Evolutionary conservation across 1,140 invertebrate genomes (phyloP), one percentile per base, ranked within the genome.

Genomic region (Brachionus sp.): DNA sequence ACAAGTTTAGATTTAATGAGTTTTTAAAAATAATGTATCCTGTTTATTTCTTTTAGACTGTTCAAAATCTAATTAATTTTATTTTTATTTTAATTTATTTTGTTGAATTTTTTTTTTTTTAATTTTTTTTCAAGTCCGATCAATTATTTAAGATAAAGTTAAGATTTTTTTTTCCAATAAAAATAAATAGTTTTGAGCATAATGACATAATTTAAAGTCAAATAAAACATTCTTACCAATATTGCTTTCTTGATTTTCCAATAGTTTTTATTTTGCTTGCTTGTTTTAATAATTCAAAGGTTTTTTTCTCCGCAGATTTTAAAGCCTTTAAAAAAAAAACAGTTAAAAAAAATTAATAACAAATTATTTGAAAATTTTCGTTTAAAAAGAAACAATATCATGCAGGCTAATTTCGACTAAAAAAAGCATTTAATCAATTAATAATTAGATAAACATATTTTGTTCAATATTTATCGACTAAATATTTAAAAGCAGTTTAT

Each of bases 301-400:
- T 97, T 88, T 97, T 98, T 85, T 92, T 93, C 86, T 98, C 95
- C 0, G 97, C 96, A 29, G 94, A 97, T 90, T 99, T 98, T 0
- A 98, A 90, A 5, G 97, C 97, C 90, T 88, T 84, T 50, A 84
- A 46, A 82, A 37, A 46, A 68, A 35, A 39, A 13, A 16, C 4
- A 9, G 5, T 25, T 78, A 1, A 16, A 29, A 23, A 9, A 39
- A n/a, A 29, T 29, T 29, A 29, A 53, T 12, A 37, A 25, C 10
- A 37, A 77, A 53, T 9, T 12, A 64, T 6, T 1, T 25, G 7
- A 33, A 33, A 33, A 66, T 33, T 4, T 33, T 33, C 64, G 6
- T 13, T 16, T n/a, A 66, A 66, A 66, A 12, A 5, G 13, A 29
- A 66, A 66, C 25, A n/a, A 66, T 33, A 33, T 66, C 64, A 66